Evolutionary conservation across 2,888 invertebrate genomes (phyloP).

Genomic region (Acrobeloides nanus): DNA sequence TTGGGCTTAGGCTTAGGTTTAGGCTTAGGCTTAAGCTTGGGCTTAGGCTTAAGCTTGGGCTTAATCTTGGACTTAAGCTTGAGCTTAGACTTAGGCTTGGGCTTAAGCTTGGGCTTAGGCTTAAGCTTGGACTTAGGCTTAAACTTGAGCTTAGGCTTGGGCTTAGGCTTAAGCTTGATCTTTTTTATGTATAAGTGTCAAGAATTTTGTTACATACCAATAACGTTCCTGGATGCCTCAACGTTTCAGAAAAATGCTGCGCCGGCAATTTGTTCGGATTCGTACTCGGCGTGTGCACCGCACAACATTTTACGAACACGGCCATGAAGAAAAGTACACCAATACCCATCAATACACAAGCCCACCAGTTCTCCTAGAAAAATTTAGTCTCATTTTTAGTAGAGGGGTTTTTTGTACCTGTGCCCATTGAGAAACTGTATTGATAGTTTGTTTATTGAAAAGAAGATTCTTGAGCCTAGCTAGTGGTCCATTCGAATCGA

Average conservation of each 20-base stretch:
- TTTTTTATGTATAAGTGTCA: neutral
- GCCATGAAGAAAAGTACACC: constrained; percentile 91
- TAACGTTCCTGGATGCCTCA: constrained; percentile 59
- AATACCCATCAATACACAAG: constrained; percentile 81
- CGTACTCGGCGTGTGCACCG: constrained; percentile 96
- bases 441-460: constrained; percentile 47
- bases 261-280: constrained; percentile 96
- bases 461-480: constrained; percentile 85
- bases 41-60: too few relatives aligned
- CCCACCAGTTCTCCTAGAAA: constrained; percentile 81
- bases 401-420: too few relatives aligned
- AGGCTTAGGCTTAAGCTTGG: too few relatives aligned
- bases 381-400: too few relatives aligned
- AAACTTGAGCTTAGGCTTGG: too few relatives aligned
- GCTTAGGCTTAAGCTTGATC: too few relatives aligned
- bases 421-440: constrained; percentile 44
- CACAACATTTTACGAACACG: constrained; percentile 95
- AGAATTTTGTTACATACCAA: constrained; percentile 10
- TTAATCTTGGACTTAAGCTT: too few relatives aligned
- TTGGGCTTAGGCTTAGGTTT: too few relatives aligned
- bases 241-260: constrained; percentile 71
- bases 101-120: too few relatives aligned
- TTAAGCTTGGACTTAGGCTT: too few relatives aligned
- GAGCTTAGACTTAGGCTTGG: too few relatives aligned
- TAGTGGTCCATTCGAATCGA: constrained; percentile 95